Conservation (phyloP, 2,113 vertebrate genomes). For the Oryzias woworae region DNA sequence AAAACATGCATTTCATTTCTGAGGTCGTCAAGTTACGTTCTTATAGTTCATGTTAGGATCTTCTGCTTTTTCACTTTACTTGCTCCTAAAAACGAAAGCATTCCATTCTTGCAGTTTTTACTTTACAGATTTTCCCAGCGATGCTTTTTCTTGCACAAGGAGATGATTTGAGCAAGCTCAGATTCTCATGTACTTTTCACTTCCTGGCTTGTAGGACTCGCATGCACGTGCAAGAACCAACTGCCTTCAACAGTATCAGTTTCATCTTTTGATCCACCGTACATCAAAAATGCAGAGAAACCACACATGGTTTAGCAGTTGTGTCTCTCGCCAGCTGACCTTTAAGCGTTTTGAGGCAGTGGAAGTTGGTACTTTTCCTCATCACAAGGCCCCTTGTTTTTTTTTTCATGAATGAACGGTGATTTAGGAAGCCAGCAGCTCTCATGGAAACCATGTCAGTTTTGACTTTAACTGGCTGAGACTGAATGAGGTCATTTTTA, state of each 20-base stretch:
- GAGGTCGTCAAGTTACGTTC: too few relatives aligned
- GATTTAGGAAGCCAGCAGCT: slow-evolving; percentile 25
- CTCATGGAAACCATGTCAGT: slow-evolving; percentile 50
- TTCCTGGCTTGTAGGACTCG: too few relatives aligned
- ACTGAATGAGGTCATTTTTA: slow-evolving; percentile 61
- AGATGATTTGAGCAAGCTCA: too few relatives aligned
- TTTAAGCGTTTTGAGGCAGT: slow-evolving; percentile 31
- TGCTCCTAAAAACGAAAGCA: too few relatives aligned
- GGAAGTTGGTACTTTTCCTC: slow-evolving; percentile 35
- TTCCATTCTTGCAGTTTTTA: too few relatives aligned
- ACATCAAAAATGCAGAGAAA: slow-evolving; percentile 39
- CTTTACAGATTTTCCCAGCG: too few relatives aligned
- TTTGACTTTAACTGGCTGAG: slow-evolving; percentile 53
- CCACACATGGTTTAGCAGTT: slow-evolving; percentile 39
- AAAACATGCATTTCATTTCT: too few relatives aligned
- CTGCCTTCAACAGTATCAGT: slow-evolving; percentile 9
- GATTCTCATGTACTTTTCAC: too few relatives aligned
- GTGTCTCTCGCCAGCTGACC: slow-evolving; percentile 38
- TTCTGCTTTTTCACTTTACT: too few relatives aligned
- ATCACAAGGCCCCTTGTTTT: not conserved
- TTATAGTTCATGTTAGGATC: too few relatives aligned
- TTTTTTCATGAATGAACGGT: slow-evolving; percentile 8
- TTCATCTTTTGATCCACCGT: slow-evolving; percentile 51
- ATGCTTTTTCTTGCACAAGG: too few relatives aligned
- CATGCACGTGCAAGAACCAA: not conserved